Conservation (phyloP, 2,888 invertebrate genomes). For the Clitarchus hookeri region DNA sequence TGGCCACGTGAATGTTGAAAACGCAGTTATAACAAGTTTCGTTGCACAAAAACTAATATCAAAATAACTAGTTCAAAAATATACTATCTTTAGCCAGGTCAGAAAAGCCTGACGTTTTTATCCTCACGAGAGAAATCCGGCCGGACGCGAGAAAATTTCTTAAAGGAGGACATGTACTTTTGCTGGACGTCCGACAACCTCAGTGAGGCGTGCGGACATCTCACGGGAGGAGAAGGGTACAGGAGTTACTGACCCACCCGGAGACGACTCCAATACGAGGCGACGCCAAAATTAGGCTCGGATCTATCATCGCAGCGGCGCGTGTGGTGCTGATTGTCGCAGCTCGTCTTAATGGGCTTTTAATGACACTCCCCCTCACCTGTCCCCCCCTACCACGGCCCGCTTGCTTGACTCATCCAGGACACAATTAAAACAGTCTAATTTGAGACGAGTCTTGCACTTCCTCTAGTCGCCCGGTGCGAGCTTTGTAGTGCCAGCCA, state of each 20-base stretch:
- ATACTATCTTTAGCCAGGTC: too few species aligned
- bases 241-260: neutral
- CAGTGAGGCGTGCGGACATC: too few species aligned
- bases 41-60: too few species aligned
- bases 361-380: neutral
- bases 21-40: too few species aligned
- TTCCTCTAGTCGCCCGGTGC: neutral
- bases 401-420: neutral
- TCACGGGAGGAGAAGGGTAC: neutral
- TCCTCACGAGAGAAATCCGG: too few species aligned
- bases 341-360: neutral
- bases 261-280: neutral
- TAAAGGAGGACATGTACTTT: too few species aligned
- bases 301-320: neutral
- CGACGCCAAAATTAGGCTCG: neutral
- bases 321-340: neutral
- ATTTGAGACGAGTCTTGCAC: neutral
- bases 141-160: too few species aligned
- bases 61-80: too few species aligned
- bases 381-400: neutral
- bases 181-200: too few species aligned
- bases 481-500: too few species aligned
- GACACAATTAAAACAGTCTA: slow-evolving; percentile 14
- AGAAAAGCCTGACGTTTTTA: too few species aligned
- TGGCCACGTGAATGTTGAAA: too few species aligned